Conservation (phyloP, 2,797 vertebrate genomes). For the Telmatherina bonti region DNA sequence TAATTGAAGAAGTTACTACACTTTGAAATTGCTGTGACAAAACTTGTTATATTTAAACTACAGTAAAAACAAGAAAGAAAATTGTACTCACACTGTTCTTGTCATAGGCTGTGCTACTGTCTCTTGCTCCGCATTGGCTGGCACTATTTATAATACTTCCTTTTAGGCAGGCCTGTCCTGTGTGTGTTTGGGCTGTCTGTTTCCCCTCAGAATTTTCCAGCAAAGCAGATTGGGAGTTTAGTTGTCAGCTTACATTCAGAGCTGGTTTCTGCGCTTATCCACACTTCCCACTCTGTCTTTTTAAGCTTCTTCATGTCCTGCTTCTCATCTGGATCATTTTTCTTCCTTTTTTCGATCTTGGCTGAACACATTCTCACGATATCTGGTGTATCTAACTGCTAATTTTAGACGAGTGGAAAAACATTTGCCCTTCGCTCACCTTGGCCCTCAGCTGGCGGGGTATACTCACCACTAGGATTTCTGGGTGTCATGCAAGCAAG, state of each 20-base stretch:
- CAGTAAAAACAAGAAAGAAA: constrained; percentile 6
- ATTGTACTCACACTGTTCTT: neutral
- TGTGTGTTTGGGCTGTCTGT: constrained; percentile 34
- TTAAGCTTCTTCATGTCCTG: constrained; percentile 27
- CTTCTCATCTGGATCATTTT: constrained; percentile 17
- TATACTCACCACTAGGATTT: constrained; percentile 26
- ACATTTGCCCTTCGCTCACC: constrained; percentile 71
- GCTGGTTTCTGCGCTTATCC: constrained; percentile 35
- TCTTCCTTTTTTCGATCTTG: constrained; percentile 5
- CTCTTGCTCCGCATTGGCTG: constrained; percentile 37
- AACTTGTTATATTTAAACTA: constrained; percentile 4
- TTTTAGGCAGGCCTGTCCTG: constrained; percentile 33
- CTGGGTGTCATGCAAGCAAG: constrained; percentile 54
- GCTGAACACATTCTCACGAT: constrained; percentile 28
- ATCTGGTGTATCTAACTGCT: constrained; percentile 44
- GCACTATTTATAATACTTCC: constrained; percentile 67
- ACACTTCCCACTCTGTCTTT: constrained; percentile 5
- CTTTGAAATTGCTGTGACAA: constrained; percentile 1
- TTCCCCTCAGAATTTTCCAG: constrained; percentile 57
- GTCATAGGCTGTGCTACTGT: constrained; percentile 19
- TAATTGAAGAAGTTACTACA: neutral
- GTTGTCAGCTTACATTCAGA: constrained; percentile 39
- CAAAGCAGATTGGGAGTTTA: constrained; percentile 43
- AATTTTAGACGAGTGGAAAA: constrained; percentile 71
- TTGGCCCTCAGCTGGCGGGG: constrained; percentile 52